Evolutionary conservation across 2,797 vertebrate species (phyloP), one percentile per base, ranked within the genome.

Genomic region (Tragopan temminckii): DNA sequence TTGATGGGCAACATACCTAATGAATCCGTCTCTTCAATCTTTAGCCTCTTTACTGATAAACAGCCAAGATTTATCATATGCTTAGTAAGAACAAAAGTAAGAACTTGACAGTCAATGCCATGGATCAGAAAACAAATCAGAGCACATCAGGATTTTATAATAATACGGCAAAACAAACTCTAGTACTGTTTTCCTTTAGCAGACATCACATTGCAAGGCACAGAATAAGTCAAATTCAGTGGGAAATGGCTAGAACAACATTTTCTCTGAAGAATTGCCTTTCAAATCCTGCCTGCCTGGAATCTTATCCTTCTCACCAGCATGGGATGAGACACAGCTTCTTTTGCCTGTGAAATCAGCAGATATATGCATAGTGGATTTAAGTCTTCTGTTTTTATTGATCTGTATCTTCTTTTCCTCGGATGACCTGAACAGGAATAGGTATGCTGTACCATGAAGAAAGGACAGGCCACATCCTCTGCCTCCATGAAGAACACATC

Each of bases 361-460:
- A 48, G 31, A 80, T 7, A 74, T 43, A 29, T 42, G 17, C 8
- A 43, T 24, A 90, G 23, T 50, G n/a, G 25, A 88, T 58, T 8
- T 17, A 62, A 76, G 10, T 74, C 35, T 84, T 77, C 55, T 31
- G 21, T 29, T 76, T 87, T 59, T 82, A 63, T 17, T 55, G 35
- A 85, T 59, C 42, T 0, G 0, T 38, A 58, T 45, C 55, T 84
- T 38, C 20, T 85, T 82, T 85, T 62, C 64, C 11, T 46, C 85
- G 4, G 45, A 7, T 2, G 18, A 75, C 1, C 7, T 6, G 19
- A 66, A 33, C 0, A 1, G 33, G 11, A 75, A 31, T 21, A 45
- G 9, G 14, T 0, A 2, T 13, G 25, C 13, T 43, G 57, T 31
- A 62, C 16, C 0, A 0, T 1, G 17, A 27, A 35, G 25, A 21